Evolutionary conservation across 1,140 invertebrate genomes (phyloP).

Genomic region (Dryas iulia): DNA sequence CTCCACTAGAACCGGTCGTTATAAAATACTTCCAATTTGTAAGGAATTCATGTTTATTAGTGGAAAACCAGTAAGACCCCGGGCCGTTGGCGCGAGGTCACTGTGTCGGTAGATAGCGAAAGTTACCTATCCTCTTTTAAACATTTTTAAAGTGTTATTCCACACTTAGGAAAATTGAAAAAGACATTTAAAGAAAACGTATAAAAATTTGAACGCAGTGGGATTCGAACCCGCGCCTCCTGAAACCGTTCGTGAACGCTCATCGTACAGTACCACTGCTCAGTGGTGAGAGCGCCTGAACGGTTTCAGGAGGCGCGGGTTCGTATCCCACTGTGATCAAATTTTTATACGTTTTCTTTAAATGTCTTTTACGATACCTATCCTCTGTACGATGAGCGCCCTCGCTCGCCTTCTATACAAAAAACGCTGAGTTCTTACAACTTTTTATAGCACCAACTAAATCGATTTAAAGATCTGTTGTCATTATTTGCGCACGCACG

Average conservation of each 20-base stretch:
- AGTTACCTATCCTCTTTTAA: slow-evolving; percentile 17
- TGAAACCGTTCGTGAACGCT: too few relatives aligned
- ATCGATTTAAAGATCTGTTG: background rate
- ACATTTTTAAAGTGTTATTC: too few relatives aligned
- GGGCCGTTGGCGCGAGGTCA: slow-evolving; percentile 33
- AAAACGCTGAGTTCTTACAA: background rate
- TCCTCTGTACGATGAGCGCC: background rate
- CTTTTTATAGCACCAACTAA: background rate
- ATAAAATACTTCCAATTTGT: slow-evolving; percentile 32
- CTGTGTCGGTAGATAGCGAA: slow-evolving; percentile 36
- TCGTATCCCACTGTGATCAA: too few relatives aligned
- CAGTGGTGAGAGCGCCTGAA: too few relatives aligned
- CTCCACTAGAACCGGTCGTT: slow-evolving; percentile 33
- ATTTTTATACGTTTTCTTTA: too few relatives aligned
- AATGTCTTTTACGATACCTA: background rate
- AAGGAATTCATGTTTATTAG: slow-evolving; percentile 32
- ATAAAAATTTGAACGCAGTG: too few relatives aligned
- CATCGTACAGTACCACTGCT: too few relatives aligned
- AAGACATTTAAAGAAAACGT: too few relatives aligned
- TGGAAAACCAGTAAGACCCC: slow-evolving; percentile 24
- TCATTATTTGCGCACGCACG: background rate
- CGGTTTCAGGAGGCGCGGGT: too few relatives aligned
- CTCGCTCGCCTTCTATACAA: slow-evolving; percentile 5
- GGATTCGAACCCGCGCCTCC: too few relatives aligned
- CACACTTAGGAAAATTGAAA: too few relatives aligned